Base-by-base conservation (phyloP, 1,140 invertebrate species). In the Euwallacea similis region DNA sequence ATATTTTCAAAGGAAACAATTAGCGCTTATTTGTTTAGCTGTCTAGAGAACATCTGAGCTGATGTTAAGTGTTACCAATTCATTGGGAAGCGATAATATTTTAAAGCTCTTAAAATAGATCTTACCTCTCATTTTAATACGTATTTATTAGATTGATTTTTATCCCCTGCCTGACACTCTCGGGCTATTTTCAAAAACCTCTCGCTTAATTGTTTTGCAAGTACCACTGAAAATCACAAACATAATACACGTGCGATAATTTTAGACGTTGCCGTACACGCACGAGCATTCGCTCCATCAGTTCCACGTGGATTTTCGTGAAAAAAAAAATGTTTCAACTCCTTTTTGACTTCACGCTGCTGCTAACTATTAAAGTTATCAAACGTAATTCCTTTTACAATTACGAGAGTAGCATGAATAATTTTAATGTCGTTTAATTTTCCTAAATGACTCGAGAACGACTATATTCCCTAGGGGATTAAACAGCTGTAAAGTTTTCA, bases 401-500 rank as follows among this genome's bases (percentile, higher is more conserved):
- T 58, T 58, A 16, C 55, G n/a, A 10, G 10, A 58, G 21, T 13
- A 41, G 55, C 55, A 41, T 58, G 55, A 58, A 58, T 58, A 58
- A 58, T 58, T 16, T 16, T 16, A 58, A 58, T 56, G 47, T 13
- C 44, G 64, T 66, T 66, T 66, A 66, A 54, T 66, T 66, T 66
- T 21, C 47, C 46, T 43, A 66, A 66, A 66, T 66, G 46, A 66
- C 64, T 66, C 46, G 15, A 56, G 33, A 16, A 55, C 16, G 54
- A 66, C 44, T 66, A 15, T 55, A 15, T 15, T 54, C 47, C 47
- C 16, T 4, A 16, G 41, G 62, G 64, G 47, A 66, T 66, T 66
- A 15, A 66, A 66, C 47, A 66, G 64, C 46, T 66, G 47, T 66
- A 66, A 66, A 66, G 46, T 66, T 66, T 54, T 66, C 47, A 66